Evolutionary conservation across 2,113 vertebrate species (phyloP).

Genomic region (Myotis yumanensis): DNA sequence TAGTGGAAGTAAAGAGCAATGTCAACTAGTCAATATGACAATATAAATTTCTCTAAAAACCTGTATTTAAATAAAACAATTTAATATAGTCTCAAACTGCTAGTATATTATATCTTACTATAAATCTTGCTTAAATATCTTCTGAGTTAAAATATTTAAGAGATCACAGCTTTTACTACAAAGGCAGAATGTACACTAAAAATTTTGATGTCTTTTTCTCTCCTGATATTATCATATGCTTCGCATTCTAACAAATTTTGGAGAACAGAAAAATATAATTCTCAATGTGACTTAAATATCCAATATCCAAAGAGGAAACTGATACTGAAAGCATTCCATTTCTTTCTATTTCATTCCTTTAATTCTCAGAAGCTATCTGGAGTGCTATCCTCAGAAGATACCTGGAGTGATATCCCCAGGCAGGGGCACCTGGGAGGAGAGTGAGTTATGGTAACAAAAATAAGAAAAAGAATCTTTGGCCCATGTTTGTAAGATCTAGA

Average conservation of each 20-base stretch:
- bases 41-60: background rate
- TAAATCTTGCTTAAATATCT: background rate
- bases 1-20: background rate
- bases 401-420: background rate
- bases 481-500: background rate
- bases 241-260: background rate
- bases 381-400: background rate
- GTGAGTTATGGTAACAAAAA: background rate
- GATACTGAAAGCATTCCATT: background rate
- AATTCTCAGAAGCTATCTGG: background rate
- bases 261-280: background rate
- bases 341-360: background rate
- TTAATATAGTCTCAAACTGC: background rate
- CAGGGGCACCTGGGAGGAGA: background rate
- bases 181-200: conserved; percentile 37
- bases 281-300: background rate
- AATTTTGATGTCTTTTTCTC: background rate
- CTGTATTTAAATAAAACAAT: background rate
- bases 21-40: background rate
- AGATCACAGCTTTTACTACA: background rate
- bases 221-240: background rate
- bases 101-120: background rate
- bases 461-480: background rate
- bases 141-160: conserved; percentile 2
- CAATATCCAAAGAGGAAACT: background rate